Percentiles rank a stretch among this genome's conserved stretches.
Evolutionary conservation across 2,888 invertebrate species (phyloP).

Genomic region (Calliopum simillimum): DNA sequence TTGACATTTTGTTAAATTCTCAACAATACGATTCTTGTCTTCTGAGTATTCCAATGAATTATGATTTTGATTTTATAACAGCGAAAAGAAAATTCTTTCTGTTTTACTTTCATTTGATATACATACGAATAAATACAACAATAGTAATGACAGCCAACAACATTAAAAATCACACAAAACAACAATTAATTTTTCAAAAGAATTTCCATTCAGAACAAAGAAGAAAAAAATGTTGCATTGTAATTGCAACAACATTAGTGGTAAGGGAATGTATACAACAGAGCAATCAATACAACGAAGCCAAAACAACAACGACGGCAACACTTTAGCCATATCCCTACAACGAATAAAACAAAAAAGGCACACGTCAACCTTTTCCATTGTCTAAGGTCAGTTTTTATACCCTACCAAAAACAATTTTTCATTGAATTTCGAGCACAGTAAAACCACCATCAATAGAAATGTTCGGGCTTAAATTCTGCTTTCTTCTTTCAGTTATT

Average conservation of each 20-base stretch:
- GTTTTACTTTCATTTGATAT: background rate
- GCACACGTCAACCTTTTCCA: conserved; percentile 40
- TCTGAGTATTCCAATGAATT: background rate
- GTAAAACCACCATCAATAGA: conserved; percentile 33
- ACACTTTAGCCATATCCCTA: conserved; percentile 1
- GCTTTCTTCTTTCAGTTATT: too few relatives aligned
- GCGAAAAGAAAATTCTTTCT: background rate
- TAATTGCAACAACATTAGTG: conserved; percentile 21
- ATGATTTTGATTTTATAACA: background rate
- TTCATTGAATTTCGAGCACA: conserved; percentile 42
- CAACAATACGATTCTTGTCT: too few relatives aligned
- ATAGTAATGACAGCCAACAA: too few relatives aligned
- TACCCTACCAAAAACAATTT: background rate
- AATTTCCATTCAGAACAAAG: background rate
- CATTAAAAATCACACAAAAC: background rate
- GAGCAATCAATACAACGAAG: background rate
- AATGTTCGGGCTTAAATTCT: background rate
- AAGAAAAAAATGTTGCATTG: conserved; percentile 22
- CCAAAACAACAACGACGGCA: conserved; percentile 1
- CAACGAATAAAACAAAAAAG: conserved; percentile 30
- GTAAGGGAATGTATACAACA: background rate
- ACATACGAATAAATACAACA: background rate
- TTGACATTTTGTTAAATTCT: background rate
- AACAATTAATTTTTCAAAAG: conserved; percentile 9
- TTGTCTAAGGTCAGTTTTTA: conserved; percentile 43